Percentiles rank a stretch among this genome's conserved stretches.
phyloP scores from a whole-genome alignment of 2,888 invertebrate species.

The Platycheirus albimanus region DNA sequence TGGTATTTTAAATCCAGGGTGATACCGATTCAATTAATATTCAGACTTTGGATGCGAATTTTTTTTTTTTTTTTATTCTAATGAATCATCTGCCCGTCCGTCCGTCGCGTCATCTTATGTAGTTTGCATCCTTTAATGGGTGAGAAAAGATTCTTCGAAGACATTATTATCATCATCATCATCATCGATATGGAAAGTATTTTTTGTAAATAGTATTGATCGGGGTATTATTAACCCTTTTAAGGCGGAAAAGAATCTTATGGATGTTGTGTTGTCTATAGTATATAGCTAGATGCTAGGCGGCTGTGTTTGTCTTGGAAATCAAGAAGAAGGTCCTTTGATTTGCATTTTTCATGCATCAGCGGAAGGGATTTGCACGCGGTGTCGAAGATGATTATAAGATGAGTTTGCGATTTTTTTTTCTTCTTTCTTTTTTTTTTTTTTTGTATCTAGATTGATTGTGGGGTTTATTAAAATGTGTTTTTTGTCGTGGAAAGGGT shows the following conservation, averaged over 20 bases:
- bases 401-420: slow-evolving; percentile 52
- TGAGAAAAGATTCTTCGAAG: slow-evolving; percentile 73
- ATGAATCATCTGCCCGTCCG: slow-evolving; percentile 63
- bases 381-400: slow-evolving; percentile 37
- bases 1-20: slow-evolving; percentile 56
- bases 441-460: slow-evolving; percentile 41
- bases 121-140: slow-evolving; percentile 61
- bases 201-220: slow-evolving; percentile 47
- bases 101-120: slow-evolving; percentile 19
- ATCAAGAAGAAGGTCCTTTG: slow-evolving; percentile 22
- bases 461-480: background rate
- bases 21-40: slow-evolving; percentile 73
- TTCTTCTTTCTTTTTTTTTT: no score
- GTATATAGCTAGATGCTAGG: no score
- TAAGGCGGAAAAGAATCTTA: slow-evolving; percentile 48
- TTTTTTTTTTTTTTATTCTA: slow-evolving; percentile 43
- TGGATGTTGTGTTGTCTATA: slow-evolving; percentile 14
- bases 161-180: slow-evolving; percentile 34
- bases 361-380: slow-evolving; percentile 64
- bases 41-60: slow-evolving; percentile 70
- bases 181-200: slow-evolving; percentile 69
- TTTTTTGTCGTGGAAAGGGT: slow-evolving; percentile 15
- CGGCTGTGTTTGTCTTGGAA: slow-evolving; percentile 38
- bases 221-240: slow-evolving; percentile 65
- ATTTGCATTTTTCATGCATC: slow-evolving; percentile 73